phyloP scores from a whole-genome alignment of 2,888 invertebrate genomes.

The Conchocele bisecta region DNA sequence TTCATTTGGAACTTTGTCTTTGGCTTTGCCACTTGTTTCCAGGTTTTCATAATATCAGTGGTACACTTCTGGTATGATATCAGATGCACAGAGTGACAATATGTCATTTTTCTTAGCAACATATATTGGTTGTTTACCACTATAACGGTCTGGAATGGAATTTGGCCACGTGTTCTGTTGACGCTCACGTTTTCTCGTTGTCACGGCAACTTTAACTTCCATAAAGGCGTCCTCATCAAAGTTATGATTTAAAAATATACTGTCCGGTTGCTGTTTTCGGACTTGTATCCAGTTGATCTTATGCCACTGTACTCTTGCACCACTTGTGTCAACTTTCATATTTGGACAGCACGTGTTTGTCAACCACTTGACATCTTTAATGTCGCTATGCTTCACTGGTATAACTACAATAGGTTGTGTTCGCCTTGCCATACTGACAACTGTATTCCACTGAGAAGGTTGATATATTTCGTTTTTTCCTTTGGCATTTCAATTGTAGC shows the following conservation, averaged over 20 bases:
- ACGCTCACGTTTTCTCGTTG: background rate
- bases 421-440: constrained; percentile 2
- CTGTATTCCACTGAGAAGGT: constrained; percentile 18
- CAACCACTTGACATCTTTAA: background rate
- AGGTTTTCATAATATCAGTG: background rate
- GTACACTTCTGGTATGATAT: background rate
- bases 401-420: background rate
- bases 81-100: background rate
- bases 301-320: background rate
- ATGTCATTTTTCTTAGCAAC: constrained; percentile 9
- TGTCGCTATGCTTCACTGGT: constrained; percentile 5
- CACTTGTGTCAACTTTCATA: background rate
- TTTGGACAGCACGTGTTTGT: constrained; percentile 2
- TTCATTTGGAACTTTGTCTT: too few species aligned
- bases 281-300: constrained; percentile 2
- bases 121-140: background rate
- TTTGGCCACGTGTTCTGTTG: too few species aligned
- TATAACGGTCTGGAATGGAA: background rate
- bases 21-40: too few species aligned
- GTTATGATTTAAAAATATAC: too few species aligned
- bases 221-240: background rate
- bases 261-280: too few species aligned
- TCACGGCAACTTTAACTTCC: constrained; percentile 6
- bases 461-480: constrained; percentile 7
- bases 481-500: constrained; percentile 16